These are phyloP conservation scores for Conomelus anceps DNA, from an alignment of 2,888 invertebrate species.

Conservation along the genomic window DNA sequence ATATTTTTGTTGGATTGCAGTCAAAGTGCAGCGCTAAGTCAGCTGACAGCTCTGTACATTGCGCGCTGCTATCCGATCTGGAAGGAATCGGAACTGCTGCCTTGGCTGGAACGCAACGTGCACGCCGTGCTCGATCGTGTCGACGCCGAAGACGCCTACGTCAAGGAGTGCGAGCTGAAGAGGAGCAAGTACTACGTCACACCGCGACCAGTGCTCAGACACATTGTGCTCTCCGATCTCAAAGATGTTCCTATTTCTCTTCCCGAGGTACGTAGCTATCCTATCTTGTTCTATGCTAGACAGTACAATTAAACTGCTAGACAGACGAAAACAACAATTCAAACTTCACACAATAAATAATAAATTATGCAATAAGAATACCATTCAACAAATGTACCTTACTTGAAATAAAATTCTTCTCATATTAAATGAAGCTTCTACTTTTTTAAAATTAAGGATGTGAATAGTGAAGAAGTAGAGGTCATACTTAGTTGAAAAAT, in stretches of 20 bases:
- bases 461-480: too few relatives aligned
- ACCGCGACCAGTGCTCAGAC: constrained; percentile 60
- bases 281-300: too few relatives aligned
- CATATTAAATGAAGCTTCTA: too few relatives aligned
- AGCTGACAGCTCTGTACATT: constrained; percentile 65
- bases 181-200: constrained; percentile 55
- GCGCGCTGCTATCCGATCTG: constrained; percentile 67
- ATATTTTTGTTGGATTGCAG: constrained; percentile 31
- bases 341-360: not conserved
- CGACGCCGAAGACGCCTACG: constrained; percentile 52
- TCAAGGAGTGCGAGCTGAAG: constrained; percentile 56
- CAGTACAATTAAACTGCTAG: not conserved
- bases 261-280: constrained; percentile 48
- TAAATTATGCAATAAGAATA: not conserved
- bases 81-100: constrained; percentile 65
- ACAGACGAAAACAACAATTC: not conserved
- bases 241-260: constrained; percentile 55
- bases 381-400: too few relatives aligned
- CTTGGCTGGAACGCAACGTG: constrained; percentile 71
- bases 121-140: constrained; percentile 56
- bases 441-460: too few relatives aligned
- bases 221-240: constrained; percentile 63
- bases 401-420: too few relatives aligned
- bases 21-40: constrained; percentile 52
- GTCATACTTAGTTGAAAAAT: too few relatives aligned